Evolutionary conservation across 2,888 invertebrate species (phyloP).

Genomic region (Sussaba pulchella): DNA sequence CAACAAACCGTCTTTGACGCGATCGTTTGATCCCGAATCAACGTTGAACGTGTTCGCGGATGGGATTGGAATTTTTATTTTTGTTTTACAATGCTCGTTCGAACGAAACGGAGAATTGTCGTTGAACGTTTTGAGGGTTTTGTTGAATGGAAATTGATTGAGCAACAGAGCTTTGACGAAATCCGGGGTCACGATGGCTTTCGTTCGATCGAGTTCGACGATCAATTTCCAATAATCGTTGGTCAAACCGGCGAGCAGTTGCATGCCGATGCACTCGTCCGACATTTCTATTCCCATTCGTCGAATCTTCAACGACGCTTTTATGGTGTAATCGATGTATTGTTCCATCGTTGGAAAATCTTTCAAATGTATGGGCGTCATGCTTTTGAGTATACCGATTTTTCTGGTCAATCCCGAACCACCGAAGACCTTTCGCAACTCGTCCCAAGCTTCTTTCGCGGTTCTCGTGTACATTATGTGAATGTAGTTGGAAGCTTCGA

Average conservation of each 20-base stretch:
- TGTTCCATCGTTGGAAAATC: not conserved
- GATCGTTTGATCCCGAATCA: no score
- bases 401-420: not conserved
- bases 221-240: constrained; percentile 2
- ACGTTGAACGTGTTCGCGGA: no score
- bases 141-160: no score
- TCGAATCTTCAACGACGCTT: not conserved
- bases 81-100: no score
- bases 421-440: not conserved
- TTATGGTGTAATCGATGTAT: not conserved
- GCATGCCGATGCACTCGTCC: constrained; percentile 1
- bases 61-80: no score
- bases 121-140: no score
- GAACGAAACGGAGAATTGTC: not conserved
- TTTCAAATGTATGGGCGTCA: not conserved
- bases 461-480: not conserved
- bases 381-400: not conserved
- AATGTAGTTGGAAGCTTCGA: not conserved
- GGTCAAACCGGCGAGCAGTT: not conserved
- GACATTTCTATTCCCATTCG: not conserved
- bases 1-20: no score
- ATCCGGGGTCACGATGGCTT: not conserved
- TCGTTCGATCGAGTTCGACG: not conserved
- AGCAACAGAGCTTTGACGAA: not conserved
- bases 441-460: not conserved